Base-by-base conservation (phyloP, 1,140 invertebrate genomes). In the Paraescarpia echinospica region DNA sequence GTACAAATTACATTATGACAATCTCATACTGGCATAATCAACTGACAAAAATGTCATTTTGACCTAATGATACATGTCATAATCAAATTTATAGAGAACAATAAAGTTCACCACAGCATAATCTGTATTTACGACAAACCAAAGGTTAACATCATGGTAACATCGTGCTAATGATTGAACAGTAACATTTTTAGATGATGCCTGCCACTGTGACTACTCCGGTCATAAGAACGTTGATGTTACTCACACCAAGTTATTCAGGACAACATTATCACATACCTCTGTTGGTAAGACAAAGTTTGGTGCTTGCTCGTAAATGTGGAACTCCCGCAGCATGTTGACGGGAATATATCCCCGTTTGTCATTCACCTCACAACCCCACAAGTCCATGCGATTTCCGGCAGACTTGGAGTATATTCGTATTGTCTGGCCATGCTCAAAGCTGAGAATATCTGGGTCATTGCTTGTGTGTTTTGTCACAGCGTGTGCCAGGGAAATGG, bases 381-480 rank as follows among this genome's bases (percentile, higher is more conserved):
- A 90, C 18, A 90, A n/a, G n/a, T 90, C 90, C 90, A 35, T 34
- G 34, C 90, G 34, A 22, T 12, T 35, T 6, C 90, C 90, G 18
- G 90, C 90, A 35, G 90, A 90, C 90, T 90, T 90, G 90, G 34
- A 35, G 90, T 90, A 90, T 34, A 90, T 33, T 90, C 90, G 90
- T 34, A 90, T 90, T 14, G 90, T 90, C 34, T 90, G 34, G 8
- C 90, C 90, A 90, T 34, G 90, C 4, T 90, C 35, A 41, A 90
- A 90, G 34, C 34, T 35, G 18, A 90, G 90, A 34, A 90, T 90
- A 41, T 90, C 34, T n/a, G 34, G 34, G 35, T 90, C 90, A 90
- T 41, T 22, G 35, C 34, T 90, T 34, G 90, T 90, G 35, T 90
- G 27, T 41, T 41, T 34, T 35, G 1, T 90, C 90, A 90, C 34